phyloP scores from a whole-genome alignment of 1,140 invertebrate genomes.

The Brachionus sp. region DNA sequence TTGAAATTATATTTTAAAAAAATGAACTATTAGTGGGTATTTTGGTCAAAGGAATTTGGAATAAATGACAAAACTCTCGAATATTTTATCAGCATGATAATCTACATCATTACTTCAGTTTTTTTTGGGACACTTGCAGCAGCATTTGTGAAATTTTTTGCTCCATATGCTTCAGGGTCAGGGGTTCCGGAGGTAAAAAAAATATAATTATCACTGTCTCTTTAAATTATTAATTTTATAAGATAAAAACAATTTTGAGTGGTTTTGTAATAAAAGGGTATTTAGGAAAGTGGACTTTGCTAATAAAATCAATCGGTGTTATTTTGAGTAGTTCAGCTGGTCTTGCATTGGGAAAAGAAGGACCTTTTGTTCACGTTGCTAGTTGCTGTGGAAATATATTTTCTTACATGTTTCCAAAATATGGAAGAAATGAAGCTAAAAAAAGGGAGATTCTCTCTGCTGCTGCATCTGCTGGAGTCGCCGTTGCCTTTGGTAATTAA shows the following conservation, averaged over 20 bases:
- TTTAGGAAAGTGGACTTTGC: slow-evolving; percentile 96
- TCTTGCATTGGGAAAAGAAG: slow-evolving; percentile 94
- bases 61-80: slow-evolving; percentile 93
- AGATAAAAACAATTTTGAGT: slow-evolving; percentile 83
- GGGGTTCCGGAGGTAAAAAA: slow-evolving; percentile 48
- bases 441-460: slow-evolving; percentile 98
- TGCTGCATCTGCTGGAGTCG: slow-evolving; percentile 96
- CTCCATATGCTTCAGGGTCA: slow-evolving; percentile 91
- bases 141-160: slow-evolving; percentile 91
- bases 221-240: neutral
- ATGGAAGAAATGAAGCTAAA: slow-evolving; percentile 96
- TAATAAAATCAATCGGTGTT: slow-evolving; percentile 81
- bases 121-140: slow-evolving; percentile 86
- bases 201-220: neutral
- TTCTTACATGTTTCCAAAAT: slow-evolving; percentile 97
- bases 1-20: neutral
- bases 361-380: slow-evolving; percentile 96
- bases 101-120: slow-evolving; percentile 88
- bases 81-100: slow-evolving; percentile 86
- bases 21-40: slow-evolving; percentile 45
- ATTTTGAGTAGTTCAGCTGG: slow-evolving; percentile 84
- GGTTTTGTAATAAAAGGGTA: slow-evolving; percentile 99
- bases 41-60: slow-evolving; percentile 51
- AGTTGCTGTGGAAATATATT: slow-evolving; percentile 84
- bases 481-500: slow-evolving; percentile 79